phyloP scores from a whole-genome alignment of 1,140 invertebrate species.

The Limonius californicus region DNA sequence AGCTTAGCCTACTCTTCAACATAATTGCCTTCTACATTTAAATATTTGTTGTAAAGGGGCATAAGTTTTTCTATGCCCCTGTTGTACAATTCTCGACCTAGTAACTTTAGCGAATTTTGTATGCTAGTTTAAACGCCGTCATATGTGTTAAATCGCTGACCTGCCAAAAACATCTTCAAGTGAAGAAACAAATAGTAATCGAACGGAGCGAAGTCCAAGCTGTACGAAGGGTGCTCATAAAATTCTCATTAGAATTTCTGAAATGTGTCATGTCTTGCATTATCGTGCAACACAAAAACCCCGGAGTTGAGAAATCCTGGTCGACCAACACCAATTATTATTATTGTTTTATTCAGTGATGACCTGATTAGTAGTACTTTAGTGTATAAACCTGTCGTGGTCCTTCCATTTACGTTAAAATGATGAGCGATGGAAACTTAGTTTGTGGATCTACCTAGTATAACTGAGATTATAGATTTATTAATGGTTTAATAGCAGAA shows the following conservation, averaged over 20 bases:
- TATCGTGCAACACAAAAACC: not conserved
- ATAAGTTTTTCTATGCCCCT: not conserved
- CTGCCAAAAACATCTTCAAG: not conserved
- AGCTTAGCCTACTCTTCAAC: not conserved
- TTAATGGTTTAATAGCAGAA: too few species aligned
- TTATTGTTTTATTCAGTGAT: too few species aligned
- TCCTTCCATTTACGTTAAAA: too few species aligned
- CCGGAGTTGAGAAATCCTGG: not conserved
- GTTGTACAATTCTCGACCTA: not conserved
- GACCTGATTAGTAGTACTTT: too few species aligned
- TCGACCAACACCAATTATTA: too few species aligned
- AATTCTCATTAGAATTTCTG: not conserved
- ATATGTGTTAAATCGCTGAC: not conserved
- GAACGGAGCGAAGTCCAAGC: not conserved
- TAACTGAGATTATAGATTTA: too few species aligned
- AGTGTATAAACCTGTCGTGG: too few species aligned
- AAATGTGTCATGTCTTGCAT: not conserved
- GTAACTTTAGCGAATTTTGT: not conserved
- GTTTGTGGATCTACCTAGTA: too few species aligned
- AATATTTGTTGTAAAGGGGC: not conserved
- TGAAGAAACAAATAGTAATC: not conserved
- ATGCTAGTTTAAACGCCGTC: not conserved
- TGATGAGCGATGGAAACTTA: too few species aligned
- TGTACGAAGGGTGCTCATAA: not conserved
- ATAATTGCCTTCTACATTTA: not conserved